Conservation (phyloP, 2,113 vertebrate genomes). For the Orcinus orca region DNA sequence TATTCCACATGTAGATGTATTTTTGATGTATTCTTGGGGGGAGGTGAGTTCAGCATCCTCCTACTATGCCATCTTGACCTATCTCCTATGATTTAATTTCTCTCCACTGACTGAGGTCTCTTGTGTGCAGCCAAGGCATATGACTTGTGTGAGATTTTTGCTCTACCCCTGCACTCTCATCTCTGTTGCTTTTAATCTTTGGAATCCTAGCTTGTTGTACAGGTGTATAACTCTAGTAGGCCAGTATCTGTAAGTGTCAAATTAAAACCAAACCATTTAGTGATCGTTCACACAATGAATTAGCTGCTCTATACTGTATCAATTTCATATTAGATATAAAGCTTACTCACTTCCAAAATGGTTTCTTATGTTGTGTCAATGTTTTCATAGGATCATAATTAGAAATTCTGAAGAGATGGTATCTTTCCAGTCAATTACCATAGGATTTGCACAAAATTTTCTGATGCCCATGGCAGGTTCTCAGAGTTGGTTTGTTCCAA, state of each 20-base stretch:
- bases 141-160: neutral
- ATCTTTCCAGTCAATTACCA: slow-evolving; percentile 9
- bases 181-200: neutral
- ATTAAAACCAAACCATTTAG: neutral
- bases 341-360: neutral
- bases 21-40: neutral
- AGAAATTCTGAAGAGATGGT: neutral
- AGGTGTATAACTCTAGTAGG: neutral
- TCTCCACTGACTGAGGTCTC: neutral
- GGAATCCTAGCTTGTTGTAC: neutral
- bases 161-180: neutral
- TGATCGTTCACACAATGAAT: neutral
- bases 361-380: slow-evolving; percentile 33
- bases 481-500: slow-evolving; percentile 18
- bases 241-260: neutral
- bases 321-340: slow-evolving; percentile 1
- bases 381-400: neutral
- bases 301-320: neutral
- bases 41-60: neutral
- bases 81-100: neutral
- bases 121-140: neutral
- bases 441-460: slow-evolving; percentile 26
- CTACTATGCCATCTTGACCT: neutral
- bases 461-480: neutral
- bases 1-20: too few relatives aligned